phyloP scores from a whole-genome alignment of 2,888 invertebrate genomes.

The Portevinia maculata region DNA sequence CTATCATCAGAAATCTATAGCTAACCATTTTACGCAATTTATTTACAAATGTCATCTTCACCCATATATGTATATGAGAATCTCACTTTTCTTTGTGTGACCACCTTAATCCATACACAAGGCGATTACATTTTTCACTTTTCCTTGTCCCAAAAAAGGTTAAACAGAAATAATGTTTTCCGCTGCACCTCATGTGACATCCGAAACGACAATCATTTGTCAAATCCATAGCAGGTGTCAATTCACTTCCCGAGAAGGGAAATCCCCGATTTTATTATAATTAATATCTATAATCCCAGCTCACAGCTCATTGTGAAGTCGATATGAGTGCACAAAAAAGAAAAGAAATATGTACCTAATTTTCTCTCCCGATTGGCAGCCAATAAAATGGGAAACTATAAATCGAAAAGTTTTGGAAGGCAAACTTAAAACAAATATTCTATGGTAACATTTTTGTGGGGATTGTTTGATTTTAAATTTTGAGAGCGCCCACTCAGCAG shows the following conservation, averaged over 20 bases:
- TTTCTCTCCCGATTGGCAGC: not conserved
- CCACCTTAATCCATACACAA: constrained; percentile 1
- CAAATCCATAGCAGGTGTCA: constrained; percentile 48
- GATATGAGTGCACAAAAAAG: constrained; percentile 14
- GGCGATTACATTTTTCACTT: constrained; percentile 45
- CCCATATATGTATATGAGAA: too few relatives aligned
- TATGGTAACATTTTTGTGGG: not conserved
- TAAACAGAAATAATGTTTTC: constrained; percentile 21
- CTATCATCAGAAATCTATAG: too few relatives aligned
- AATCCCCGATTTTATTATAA: not conserved
- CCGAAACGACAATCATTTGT: constrained; percentile 59
- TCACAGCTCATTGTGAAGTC: constrained; percentile 35
- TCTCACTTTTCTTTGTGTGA: constrained; percentile 33
- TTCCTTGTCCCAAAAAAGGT: constrained; percentile 17
- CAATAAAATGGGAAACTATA: constrained; percentile 3
- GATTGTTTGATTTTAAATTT: constrained; percentile 12
- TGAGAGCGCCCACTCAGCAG: constrained; percentile 42
- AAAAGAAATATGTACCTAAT: constrained; percentile 5
- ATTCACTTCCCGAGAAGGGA: constrained; percentile 6
- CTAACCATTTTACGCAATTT: too few relatives aligned
- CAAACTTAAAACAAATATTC: not conserved
- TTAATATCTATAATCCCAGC: constrained; percentile 12
- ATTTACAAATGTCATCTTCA: too few relatives aligned
- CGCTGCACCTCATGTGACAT: constrained; percentile 57
- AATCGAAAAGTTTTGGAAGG: not conserved